These are phyloP conservation scores for Altica lythri DNA, from an alignment of 2,888 invertebrate genomes.

Conservation along the genomic window DNA sequence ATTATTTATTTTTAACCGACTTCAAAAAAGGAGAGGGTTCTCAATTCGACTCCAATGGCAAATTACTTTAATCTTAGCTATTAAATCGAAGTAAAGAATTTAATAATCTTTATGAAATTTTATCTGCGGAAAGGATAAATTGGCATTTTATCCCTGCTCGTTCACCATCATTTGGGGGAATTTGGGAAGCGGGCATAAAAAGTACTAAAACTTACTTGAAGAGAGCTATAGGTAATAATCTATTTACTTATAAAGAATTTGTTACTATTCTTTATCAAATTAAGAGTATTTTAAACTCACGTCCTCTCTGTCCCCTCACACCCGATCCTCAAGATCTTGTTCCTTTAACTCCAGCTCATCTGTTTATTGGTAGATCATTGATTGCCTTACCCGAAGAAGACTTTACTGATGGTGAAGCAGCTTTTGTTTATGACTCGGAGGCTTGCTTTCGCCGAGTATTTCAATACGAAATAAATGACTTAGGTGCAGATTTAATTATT, in stretches of 20 bases:
- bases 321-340: background rate
- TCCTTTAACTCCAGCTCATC: too few species aligned
- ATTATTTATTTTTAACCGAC: too few species aligned
- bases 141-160: background rate
- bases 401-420: background rate
- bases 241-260: background rate
- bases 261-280: background rate
- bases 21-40: too few species aligned
- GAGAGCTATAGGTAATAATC: background rate
- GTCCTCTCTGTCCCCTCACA: background rate
- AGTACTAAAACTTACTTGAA: background rate
- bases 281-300: background rate
- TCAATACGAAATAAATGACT: too few species aligned
- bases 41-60: too few species aligned
- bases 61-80: too few species aligned
- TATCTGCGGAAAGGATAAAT: background rate
- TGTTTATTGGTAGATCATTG: background rate
- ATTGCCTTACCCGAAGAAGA: background rate
- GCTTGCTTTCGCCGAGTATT: too few species aligned
- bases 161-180: too few species aligned
- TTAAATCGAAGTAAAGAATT: background rate
- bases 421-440: too few species aligned
- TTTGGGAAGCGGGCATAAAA: too few species aligned
- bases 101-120: background rate
- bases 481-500: too few species aligned